Evolutionary conservation across 2,888 invertebrate species (phyloP), one percentile per base, ranked within the genome.

Genomic region (Thera britannica): DNA sequence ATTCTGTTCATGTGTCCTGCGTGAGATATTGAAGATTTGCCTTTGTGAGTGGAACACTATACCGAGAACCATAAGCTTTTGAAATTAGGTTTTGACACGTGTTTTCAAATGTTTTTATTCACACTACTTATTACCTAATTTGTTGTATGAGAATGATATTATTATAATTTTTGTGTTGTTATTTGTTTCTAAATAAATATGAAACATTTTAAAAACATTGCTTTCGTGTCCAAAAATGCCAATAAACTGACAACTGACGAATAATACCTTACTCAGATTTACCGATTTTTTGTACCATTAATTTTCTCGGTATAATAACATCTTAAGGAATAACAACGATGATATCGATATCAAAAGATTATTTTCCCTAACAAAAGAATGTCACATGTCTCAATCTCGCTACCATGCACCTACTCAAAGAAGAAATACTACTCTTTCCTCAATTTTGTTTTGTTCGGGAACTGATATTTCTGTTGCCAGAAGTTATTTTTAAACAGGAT

Each of bases 1-100:
- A 68, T 65, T 65, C 65, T 51, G 67, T 68, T 64, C 36, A 34
- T 36, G 56, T 63, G 52, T 12, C 36, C 36, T 23, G 8, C 9
- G 49, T 67, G 63, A 59, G 51, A 57, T 44, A 61, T 23, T 23
- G 23, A 23, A 23, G 56, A 65, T 56, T 65, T 55, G 36, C 4
- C 52, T 52, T 52, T 52, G 54, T 54, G 54, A 11, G 11, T 9
- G 35, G 36, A 9, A 35, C 36, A 2, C 23, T 23, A 23, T 23
- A 23, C 23, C 23, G 23, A 23, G 23, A 23, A 23, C 23, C 23
- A 23, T 23, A 23, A 23, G 23, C 23, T 23, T 23, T 23, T 23
- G 23, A 23, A 23, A 23, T 23, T 23, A 23, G 23, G 23, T 23
- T 23, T 23, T 23, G 23, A 23, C 23, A 23, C 23, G 23, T 23